Evolutionary conservation across 2,888 invertebrate species (phyloP), one percentile per base, ranked within the genome.

Genomic region (Megalurothrips usitatus): DNA sequence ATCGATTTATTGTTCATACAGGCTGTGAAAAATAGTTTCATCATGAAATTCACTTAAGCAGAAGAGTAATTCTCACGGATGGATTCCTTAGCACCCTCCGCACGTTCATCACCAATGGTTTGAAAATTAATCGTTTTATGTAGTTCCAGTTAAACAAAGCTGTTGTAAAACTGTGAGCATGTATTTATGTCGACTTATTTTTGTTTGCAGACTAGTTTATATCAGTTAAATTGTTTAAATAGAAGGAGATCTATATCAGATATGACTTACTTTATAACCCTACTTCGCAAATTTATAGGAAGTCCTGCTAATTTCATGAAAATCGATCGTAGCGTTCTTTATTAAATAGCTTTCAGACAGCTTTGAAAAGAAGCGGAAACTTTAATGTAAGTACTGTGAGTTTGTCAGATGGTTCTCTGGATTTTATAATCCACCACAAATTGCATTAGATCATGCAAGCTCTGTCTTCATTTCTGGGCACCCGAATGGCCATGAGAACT

Each of bases 291-390:
- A 75, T 75, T 75, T 75, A 75, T 9, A 75, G 68, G 68, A 75
- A 75, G 68, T 75, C 68, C 23, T 75, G 68, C 68, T 75, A 75
- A 75, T 75, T 58, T 58, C 58, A 75, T 75, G 68, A 75, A 75
- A 75, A 75, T 75, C 68, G 68, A 75, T 75, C 68, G 23, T 26
- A 23, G 68, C 68, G 23, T 75, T 75, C 68, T 75, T 75, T 26
- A 23, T 75, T 75, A 75, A 75, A 2, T 75, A 75, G 11, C 58
- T 17, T 26, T 8, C 68, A 9, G 23, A 12, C 10, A 75, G 26
- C 68, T 26, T 1, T 26, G 11, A 75, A 75, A 75, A 75, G 26
- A 26, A 26, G 19, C 11, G 19, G 12, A 26, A 1, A 26, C 3
- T 12, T 12, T 9, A 12, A 75, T 26, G 68, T 75, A 26, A 75